A percentile compares a stretch with the other conserved stretches of the same genome.
Evolutionary conservation across 2,888 invertebrate genomes (phyloP).

Genomic region (Anoncus sp.): DNA sequence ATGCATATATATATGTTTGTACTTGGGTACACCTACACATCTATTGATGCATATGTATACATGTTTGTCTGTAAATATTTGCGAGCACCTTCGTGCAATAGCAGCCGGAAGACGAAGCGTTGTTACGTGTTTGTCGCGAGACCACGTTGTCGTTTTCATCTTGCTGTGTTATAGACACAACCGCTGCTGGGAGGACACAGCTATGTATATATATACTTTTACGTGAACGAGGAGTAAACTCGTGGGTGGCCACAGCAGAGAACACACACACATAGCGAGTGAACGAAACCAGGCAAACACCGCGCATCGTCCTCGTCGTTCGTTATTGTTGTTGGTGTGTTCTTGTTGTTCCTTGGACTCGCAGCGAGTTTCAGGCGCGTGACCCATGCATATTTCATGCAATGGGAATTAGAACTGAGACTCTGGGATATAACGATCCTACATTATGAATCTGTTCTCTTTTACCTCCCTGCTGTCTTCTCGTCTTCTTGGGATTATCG

Average conservation of each 20-base stretch:
- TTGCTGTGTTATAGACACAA: constrained; percentile 20
- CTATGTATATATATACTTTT: constrained; percentile 38
- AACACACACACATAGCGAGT: constrained; percentile 5
- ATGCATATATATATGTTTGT: constrained; percentile 9
- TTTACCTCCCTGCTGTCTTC: background rate
- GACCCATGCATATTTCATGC: constrained; percentile 59
- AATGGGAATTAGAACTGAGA: constrained; percentile 54
- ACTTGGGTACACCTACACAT: constrained; percentile 3
- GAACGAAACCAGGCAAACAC: constrained; percentile 19
- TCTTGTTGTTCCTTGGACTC: constrained; percentile 6
- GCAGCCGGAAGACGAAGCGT: constrained; percentile 53
- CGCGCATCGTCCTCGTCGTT: constrained; percentile 23
- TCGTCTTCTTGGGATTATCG: background rate
- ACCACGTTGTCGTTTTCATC: constrained; percentile 32
- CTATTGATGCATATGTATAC: background rate
- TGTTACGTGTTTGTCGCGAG: constrained; percentile 50
- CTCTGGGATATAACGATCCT: constrained; percentile 39
- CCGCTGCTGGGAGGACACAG: background rate
- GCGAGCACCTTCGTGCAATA: constrained; percentile 8
- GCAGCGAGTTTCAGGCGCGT: constrained; percentile 32
- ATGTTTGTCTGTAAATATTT: constrained; percentile 7
- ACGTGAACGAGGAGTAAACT: constrained; percentile 43
- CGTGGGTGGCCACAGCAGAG: constrained; percentile 58
- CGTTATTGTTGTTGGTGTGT: constrained; percentile 32
- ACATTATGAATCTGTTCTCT: constrained; percentile 44